These are phyloP conservation scores for Physocephala rufipes DNA, from an alignment of 2,888 invertebrate species.

Conservation along the genomic window DNA sequence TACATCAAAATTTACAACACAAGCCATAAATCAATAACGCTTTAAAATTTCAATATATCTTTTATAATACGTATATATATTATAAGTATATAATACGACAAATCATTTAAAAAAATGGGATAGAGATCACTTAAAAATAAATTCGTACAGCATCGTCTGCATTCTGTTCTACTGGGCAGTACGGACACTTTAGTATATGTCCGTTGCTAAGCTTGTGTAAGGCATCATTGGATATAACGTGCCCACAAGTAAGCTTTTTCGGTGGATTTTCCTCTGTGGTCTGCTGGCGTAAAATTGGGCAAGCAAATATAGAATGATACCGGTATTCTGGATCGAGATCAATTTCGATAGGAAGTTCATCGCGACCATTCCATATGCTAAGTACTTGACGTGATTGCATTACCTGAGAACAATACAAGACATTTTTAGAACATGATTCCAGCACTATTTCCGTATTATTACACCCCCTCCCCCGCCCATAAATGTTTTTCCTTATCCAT, in stretches of 20 bases:
- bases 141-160: slow-evolving; percentile 92
- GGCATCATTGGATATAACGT: slow-evolving; percentile 97
- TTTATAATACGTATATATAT: background rate
- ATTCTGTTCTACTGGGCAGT: slow-evolving; percentile 97
- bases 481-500: background rate
- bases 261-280: slow-evolving; percentile 96
- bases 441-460: too few species aligned
- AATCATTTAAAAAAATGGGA: background rate
- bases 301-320: slow-evolving; percentile 98
- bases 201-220: slow-evolving; percentile 92
- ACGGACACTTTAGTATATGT: slow-evolving; percentile 98
- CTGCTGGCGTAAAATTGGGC: slow-evolving; percentile 97
- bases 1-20: too few species aligned
- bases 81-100: background rate
- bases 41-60: too few species aligned
- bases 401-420: slow-evolving; percentile 64
- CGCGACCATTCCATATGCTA: slow-evolving; percentile 93
- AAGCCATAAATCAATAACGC: too few species aligned
- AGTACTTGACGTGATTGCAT: slow-evolving; percentile 90
- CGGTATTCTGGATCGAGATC: slow-evolving; percentile 90
- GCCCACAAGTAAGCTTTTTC: slow-evolving; percentile 95
- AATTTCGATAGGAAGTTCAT: slow-evolving; percentile 97
- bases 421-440: background rate
- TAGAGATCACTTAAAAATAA: slow-evolving; percentile 75
- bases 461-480: too few species aligned